A percentile compares a stretch with the other conserved stretches of the same genome.
Conservation (phyloP, 1,140 invertebrate genomes). For the Pygmarrhopalites habei region DNA sequence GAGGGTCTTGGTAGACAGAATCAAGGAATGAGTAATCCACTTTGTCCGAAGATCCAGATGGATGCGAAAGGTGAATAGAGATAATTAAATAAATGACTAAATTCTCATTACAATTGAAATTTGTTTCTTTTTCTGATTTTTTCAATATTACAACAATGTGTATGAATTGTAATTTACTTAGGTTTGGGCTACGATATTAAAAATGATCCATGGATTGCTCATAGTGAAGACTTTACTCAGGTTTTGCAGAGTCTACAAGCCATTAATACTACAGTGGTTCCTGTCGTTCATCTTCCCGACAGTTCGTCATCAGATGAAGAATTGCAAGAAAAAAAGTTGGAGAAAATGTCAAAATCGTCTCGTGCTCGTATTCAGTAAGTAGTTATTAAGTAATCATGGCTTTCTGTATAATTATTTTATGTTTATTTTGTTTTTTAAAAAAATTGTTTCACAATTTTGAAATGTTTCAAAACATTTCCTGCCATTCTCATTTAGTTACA, state of each 20-base stretch:
- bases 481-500: too few species aligned
- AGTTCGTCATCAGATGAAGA: neutral
- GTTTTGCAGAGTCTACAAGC: conserved; percentile 17
- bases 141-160: neutral
- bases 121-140: too few species aligned
- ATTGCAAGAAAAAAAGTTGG: conserved; percentile 17
- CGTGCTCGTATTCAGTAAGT: conserved; percentile 34
- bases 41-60: conserved; percentile 32
- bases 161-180: conserved; percentile 12
- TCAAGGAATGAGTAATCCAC: conserved; percentile 31
- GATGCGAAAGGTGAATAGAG: conserved; percentile 23
- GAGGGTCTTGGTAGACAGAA: conserved; percentile 27
- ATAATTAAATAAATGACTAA: too few species aligned
- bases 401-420: too few species aligned
- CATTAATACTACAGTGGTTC: neutral
- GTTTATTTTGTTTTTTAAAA: too few species aligned
- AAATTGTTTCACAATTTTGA: too few species aligned
- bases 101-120: too few species aligned
- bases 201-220: conserved; percentile 29
- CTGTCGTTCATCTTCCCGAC: neutral
- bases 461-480: too few species aligned
- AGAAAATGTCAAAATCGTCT: conserved; percentile 31
- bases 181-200: conserved; percentile 30
- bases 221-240: conserved; percentile 28
- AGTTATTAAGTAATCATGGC: too few species aligned